phyloP scores from a whole-genome alignment of 2,113 vertebrate species.

The Reinhardtius hippoglossoides region DNA sequence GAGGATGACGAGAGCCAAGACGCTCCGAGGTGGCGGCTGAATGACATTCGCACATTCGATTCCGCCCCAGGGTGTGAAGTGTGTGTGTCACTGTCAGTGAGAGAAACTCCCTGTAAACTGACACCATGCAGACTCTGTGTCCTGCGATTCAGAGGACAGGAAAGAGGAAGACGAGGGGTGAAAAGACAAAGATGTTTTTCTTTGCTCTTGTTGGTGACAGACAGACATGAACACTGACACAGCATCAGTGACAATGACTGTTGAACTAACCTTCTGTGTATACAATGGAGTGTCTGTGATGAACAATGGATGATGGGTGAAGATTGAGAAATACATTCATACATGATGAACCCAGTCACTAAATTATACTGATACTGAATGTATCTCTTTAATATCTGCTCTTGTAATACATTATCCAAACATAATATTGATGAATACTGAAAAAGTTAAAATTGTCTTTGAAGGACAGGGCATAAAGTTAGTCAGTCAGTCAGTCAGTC shows the following conservation, averaged over 20 bases:
- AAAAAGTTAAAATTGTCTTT: not conserved
- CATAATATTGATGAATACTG: too few relatives aligned
- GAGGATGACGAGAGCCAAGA: slow-evolving; percentile 53
- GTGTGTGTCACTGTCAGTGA: slow-evolving; percentile 37
- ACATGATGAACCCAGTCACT: not conserved
- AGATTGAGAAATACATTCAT: not conserved
- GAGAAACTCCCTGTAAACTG: slow-evolving; percentile 74
- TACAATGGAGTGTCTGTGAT: slow-evolving; percentile 35
- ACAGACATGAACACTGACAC: slow-evolving; percentile 50
- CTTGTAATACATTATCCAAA: not conserved
- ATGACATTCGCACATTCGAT: slow-evolving; percentile 59
- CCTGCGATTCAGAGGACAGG: slow-evolving; percentile 15
- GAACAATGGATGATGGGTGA: slow-evolving; percentile 3
- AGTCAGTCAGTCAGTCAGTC: too few relatives aligned
- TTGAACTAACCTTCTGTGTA: not conserved
- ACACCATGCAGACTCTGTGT: slow-evolving; percentile 44
- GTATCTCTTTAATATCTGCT: not conserved
- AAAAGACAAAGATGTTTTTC: slow-evolving; percentile 37
- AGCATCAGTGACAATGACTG: slow-evolving; percentile 20
- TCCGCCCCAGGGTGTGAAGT: slow-evolving; percentile 65
- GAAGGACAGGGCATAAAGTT: not conserved
- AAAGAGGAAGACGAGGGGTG: slow-evolving; percentile 3
- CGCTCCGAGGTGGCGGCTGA: slow-evolving; percentile 47
- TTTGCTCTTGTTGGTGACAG: slow-evolving; percentile 39
- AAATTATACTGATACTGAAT: not conserved